A percentile compares a stretch with the other conserved stretches of the same genome.
These are phyloP conservation scores for Rutpela maculata DNA, from an alignment of 2,888 invertebrate species.

Conservation along the genomic window DNA sequence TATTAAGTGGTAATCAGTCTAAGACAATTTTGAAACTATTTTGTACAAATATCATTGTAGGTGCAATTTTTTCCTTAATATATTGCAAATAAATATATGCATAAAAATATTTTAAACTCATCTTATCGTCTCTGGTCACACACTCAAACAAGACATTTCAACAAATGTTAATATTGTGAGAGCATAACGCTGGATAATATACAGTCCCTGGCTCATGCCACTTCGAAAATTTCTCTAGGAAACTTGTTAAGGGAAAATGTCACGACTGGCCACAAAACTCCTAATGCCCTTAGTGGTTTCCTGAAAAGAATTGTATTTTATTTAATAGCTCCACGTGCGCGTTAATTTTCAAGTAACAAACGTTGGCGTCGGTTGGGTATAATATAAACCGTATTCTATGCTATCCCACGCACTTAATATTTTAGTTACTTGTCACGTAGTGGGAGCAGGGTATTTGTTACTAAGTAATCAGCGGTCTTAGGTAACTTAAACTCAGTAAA, in stretches of 20 bases:
- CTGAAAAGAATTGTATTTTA: constrained; percentile 1
- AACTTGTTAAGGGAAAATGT: background rate
- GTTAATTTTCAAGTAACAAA: background rate
- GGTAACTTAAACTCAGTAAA: background rate
- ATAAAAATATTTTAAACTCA: no score
- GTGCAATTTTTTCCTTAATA: no score
- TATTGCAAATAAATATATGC: no score
- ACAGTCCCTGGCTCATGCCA: background rate
- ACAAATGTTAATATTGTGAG: background rate
- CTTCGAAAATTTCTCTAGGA: background rate
- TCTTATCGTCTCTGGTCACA: background rate
- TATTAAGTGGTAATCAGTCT: no score
- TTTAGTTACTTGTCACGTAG: background rate
- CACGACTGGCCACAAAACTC: background rate
- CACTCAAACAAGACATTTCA: background rate
- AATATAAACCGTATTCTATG: background rate
- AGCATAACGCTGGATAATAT: background rate
- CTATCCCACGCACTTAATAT: background rate
- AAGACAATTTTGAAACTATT: no score
- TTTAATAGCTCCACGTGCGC: background rate
- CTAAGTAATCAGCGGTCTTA: background rate
- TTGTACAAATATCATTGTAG: no score
- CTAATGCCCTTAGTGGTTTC: background rate
- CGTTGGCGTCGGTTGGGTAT: background rate
- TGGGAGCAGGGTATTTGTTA: background rate